Conservation (phyloP, 2,888 invertebrate species). For the Linnaemya vulpina region DNA sequence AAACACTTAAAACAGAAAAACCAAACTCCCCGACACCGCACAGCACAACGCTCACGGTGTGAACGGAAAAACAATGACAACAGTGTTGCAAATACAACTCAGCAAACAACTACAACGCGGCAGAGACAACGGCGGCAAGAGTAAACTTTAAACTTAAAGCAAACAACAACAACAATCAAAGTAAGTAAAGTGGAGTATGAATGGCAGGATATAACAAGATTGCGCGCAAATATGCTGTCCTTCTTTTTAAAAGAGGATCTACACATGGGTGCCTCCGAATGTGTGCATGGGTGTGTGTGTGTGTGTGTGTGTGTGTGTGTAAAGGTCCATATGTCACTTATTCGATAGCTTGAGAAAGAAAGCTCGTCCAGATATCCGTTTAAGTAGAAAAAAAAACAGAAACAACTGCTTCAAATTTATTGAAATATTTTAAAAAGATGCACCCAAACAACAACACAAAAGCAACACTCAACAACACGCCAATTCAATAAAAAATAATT, state of each 20-base stretch:
- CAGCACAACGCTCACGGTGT: slow-evolving; percentile 3
- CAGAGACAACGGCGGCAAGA: slow-evolving; percentile 5
- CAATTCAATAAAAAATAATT: slow-evolving; percentile 23
- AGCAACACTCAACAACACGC: slow-evolving; percentile 17
- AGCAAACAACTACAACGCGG: slow-evolving; percentile 33
- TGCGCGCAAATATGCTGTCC: too few species aligned
- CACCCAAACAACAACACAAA: slow-evolving; percentile 16
- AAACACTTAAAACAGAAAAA: background rate
- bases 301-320: background rate
- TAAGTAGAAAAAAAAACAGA: slow-evolving; percentile 9
- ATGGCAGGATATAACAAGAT: slow-evolving; percentile 51
- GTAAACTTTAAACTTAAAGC: slow-evolving; percentile 25
- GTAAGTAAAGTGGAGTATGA: slow-evolving; percentile 29
- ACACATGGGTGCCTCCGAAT: too few species aligned
- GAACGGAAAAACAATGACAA: slow-evolving; percentile 15
- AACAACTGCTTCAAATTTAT: slow-evolving; percentile 8
- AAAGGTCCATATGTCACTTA: background rate
- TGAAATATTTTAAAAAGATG: slow-evolving; percentile 34
- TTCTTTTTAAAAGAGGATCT: background rate
- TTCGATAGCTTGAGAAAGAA: background rate
- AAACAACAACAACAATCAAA: slow-evolving; percentile 14
- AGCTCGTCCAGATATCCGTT: slow-evolving; percentile 56
- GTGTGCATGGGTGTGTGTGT: background rate
- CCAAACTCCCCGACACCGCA: slow-evolving; percentile 7
- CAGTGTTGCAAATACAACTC: slow-evolving; percentile 47